Conservation (phyloP, 2,797 vertebrate species). For the Muscicapa comitata region DNA sequence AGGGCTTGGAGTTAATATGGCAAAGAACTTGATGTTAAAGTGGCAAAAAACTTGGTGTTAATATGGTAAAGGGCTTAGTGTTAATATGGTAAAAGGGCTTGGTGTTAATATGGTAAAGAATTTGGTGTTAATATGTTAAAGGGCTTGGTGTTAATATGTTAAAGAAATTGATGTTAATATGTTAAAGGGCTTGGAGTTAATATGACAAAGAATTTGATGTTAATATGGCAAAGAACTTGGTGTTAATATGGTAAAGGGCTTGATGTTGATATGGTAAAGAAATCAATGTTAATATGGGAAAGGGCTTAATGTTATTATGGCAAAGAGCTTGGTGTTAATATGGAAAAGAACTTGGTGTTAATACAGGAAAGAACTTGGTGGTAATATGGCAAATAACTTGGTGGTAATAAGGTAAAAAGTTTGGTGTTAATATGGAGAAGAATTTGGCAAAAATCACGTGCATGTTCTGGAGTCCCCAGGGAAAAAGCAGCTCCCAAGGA, state of each 20-base stretch:
- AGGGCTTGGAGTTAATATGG: background rate
- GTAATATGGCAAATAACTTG: fast-evolving
- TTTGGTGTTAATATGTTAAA: background rate
- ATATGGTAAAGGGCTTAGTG: fast-evolving
- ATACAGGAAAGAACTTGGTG: fast-evolving
- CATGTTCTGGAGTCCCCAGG: background rate
- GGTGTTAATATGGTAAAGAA: background rate
- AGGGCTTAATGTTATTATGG: background rate
- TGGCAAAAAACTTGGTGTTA: fast-evolving
- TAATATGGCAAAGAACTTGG: background rate
- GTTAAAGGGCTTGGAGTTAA: fast-evolving
- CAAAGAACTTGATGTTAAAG: fast-evolving
- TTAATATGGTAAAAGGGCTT: background rate
- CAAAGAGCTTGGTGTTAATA: background rate
- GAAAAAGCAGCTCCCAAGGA: background rate
- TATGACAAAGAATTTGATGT: fast-evolving
- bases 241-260: background rate
- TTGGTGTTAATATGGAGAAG: background rate
- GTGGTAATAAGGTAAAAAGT: background rate
- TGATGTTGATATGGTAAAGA: background rate
- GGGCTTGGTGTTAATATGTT: fast-evolving
- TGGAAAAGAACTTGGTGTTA: fast-evolving
- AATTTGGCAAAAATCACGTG: background rate
- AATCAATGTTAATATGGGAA: background rate
- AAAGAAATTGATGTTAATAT: fast-evolving